A percentile compares a stretch with the other conserved stretches of the same genome.
Conservation (phyloP, 2,797 vertebrate species). For the Thaleichthys pacificus region DNA sequence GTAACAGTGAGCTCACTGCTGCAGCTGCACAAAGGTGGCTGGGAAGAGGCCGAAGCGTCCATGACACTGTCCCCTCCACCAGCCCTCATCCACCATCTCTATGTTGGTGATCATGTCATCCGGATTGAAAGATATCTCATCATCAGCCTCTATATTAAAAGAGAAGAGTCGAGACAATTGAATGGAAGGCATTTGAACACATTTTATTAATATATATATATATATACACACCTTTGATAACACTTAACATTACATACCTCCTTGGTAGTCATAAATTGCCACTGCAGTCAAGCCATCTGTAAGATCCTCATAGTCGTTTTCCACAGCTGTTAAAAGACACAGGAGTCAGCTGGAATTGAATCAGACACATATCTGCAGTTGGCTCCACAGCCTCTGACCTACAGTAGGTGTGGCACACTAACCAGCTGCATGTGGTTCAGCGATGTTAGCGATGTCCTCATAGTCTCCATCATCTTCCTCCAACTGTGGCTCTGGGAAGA, state of each 20-base stretch:
- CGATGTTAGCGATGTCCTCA: constrained; percentile 35
- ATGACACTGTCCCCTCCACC: constrained; percentile 87
- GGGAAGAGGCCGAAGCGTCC: constrained; percentile 86
- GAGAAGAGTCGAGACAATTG: background rate
- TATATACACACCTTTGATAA: background rate
- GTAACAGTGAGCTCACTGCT: constrained; percentile 56
- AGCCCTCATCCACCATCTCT: constrained; percentile 92
- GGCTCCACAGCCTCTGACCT: background rate
- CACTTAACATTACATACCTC: constrained; percentile 75
- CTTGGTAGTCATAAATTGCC: constrained; percentile 92
- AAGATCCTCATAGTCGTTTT: constrained; percentile 78
- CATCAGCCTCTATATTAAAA: constrained; percentile 80
- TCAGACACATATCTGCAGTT: background rate
- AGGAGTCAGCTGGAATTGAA: background rate
- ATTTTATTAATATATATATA: background rate
- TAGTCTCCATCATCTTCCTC: constrained; percentile 52
- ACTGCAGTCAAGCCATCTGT: constrained; percentile 62
- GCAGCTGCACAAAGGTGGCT: constrained; percentile 84
- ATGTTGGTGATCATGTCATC: constrained; percentile 87
- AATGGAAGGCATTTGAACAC: background rate
- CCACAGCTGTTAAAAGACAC: constrained; percentile 28
- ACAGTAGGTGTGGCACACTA: background rate
- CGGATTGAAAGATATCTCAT: constrained; percentile 91
- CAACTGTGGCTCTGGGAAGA: constrained; percentile 25
- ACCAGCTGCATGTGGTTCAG: constrained; percentile 37